Conservation (phyloP, 1,140 invertebrate genomes). For the Drosophila sturtevanti region DNA sequence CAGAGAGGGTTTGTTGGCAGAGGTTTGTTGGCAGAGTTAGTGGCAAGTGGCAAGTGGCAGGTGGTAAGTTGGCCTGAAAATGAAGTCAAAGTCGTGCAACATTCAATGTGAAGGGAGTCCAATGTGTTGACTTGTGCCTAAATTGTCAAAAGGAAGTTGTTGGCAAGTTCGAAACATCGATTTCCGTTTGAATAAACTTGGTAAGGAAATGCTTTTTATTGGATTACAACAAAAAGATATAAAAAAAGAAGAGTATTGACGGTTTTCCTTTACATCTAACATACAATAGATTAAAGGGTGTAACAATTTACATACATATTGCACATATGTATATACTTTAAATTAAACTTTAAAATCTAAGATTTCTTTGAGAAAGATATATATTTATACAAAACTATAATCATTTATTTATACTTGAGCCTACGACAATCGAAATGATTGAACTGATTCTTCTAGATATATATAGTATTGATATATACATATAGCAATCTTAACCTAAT, state of each 20-base stretch:
- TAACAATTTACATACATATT: no score
- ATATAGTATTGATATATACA: no score
- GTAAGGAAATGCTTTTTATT: neutral
- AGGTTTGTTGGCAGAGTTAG: neutral
- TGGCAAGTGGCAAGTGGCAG: constrained; percentile 26
- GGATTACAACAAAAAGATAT: neutral
- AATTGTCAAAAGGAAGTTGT: constrained; percentile 49
- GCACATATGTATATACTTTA: no score
- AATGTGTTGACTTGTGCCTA: constrained; percentile 44
- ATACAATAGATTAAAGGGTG: no score
- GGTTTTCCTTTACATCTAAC: neutral
- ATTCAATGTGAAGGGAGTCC: constrained; percentile 14
- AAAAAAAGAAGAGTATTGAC: neutral
- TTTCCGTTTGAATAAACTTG: constrained; percentile 30
- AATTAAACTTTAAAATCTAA: no score
- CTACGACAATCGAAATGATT: no score
- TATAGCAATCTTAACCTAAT: no score
- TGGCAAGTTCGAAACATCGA: constrained; percentile 58
- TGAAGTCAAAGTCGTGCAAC: constrained; percentile 67
- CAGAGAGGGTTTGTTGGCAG: neutral
- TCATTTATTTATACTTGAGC: no score
- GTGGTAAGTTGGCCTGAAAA: constrained; percentile 29
- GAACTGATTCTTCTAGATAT: no score
- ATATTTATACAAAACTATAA: no score
- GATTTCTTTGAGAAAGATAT: no score